Evolutionary conservation across 2,888 invertebrate species (phyloP).

Genomic region (Drosophila planitibia): DNA sequence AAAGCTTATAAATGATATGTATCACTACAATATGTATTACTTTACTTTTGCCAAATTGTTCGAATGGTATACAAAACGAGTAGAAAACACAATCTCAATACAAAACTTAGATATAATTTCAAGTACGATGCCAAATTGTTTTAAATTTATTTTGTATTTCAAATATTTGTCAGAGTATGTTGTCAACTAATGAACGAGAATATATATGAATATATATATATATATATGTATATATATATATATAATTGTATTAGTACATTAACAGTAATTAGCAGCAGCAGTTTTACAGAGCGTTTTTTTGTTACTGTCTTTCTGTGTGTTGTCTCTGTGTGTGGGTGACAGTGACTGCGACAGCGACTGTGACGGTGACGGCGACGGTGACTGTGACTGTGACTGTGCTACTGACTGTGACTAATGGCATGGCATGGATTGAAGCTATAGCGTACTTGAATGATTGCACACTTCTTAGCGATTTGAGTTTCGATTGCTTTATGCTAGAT

Average conservation of each 20-base stretch:
- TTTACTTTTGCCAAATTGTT: slow-evolving; percentile 48
- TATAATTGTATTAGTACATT: slow-evolving; percentile 32
- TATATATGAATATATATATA: slow-evolving; percentile 30
- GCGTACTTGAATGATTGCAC: slow-evolving; percentile 37
- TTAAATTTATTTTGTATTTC: slow-evolving; percentile 15
- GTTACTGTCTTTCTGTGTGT: slow-evolving; percentile 24
- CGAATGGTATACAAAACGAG: slow-evolving; percentile 16
- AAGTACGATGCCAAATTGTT: slow-evolving; percentile 42
- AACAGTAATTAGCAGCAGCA: slow-evolving; percentile 29
- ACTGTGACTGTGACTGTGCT: slow-evolving; percentile 33
- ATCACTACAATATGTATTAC: slow-evolving; percentile 39
- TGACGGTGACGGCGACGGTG: slow-evolving; percentile 27
- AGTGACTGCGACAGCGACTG: slow-evolving; percentile 22
- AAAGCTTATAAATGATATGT: slow-evolving; percentile 43
- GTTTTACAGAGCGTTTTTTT: slow-evolving; percentile 36
- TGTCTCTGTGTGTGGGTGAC: slow-evolving; percentile 17
- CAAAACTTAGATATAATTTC: slow-evolving; percentile 35
- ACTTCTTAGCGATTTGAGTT: slow-evolving; percentile 8
- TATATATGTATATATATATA: slow-evolving; percentile 26
- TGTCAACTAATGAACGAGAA: slow-evolving; percentile 49
- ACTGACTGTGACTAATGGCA: slow-evolving; percentile 41
- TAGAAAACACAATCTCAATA: slow-evolving; percentile 31
- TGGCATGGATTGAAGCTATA: slow-evolving; percentile 46
- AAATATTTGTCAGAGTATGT: slow-evolving; percentile 15
- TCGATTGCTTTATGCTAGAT: slow-evolving; percentile 4